Base-by-base conservation (phyloP, 2,888 invertebrate species). In the Eristalinus sepulchralis region DNA sequence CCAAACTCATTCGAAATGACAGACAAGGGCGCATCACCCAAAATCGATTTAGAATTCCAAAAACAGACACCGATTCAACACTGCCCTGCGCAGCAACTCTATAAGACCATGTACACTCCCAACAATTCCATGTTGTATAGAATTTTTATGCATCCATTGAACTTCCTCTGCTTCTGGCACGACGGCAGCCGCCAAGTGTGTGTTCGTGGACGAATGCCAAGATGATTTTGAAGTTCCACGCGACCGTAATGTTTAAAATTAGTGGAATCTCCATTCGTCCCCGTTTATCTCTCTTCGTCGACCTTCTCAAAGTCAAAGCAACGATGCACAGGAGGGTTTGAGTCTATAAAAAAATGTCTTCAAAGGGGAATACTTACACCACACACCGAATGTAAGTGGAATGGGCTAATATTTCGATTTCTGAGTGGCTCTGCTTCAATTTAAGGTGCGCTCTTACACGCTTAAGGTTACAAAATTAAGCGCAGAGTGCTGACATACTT, bases 71-170 rank as follows among this genome's bases (percentile, higher is more conserved):
- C 2, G 27, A 60, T 60, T n/a, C 20, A 60, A 27, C 31, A 20
- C 20, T 55, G 13, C 8, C n/a, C 0, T 9, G 5, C 8, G 17
- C 17, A 60, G 31, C 22, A n/a, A 9, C 27, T 9, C 31, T n/a
- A 31, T n/a, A 6, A 60, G 60, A 13, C 13, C n/a, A 31, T 31
- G 27, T 27, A 60, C 60, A 60, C 27, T 31, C 31, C n/a, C 13
- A 27, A 31, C 60, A 17, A 31, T 10, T 60, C 27, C 11, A 13
- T n/a, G n/a, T 27, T 8, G n/a, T 27, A 31, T 60, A n/a, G 60
- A 31, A 60, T 60, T 60, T 60, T 60, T 60, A 60, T 60, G 60
- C 60, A 60, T 60, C 17, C 60, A 60, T 60, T 60, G 60, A 59
- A 60, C 60, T 60, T 31, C 60, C 60, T 27, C 27, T 17, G 24